Evolutionary conservation across 2,888 invertebrate species (phyloP).

Genomic region (Drosophila rellima): DNA sequence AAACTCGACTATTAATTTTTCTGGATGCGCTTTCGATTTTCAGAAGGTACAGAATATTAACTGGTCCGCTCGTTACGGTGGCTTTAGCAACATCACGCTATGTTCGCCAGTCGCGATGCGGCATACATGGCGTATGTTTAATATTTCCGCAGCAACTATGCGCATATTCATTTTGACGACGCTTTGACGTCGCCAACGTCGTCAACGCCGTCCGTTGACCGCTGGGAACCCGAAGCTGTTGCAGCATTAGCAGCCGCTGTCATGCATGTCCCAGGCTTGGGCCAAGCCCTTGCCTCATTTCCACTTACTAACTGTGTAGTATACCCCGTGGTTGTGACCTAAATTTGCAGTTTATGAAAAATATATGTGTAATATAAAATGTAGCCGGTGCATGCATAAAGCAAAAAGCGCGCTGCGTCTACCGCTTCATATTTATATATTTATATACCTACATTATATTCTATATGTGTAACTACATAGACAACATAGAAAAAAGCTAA

Average conservation of each 20-base stretch:
- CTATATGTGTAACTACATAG: conserved; percentile 3
- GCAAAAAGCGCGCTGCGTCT: conserved; percentile 43
- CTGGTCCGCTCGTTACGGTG: conserved; percentile 41
- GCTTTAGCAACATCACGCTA: conserved; percentile 38
- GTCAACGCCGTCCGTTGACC: conserved; percentile 70
- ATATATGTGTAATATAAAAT: conserved; percentile 73
- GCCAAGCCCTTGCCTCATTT: conserved; percentile 14
- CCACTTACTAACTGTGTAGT: conserved; percentile 47
- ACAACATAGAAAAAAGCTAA: conserved; percentile 21
- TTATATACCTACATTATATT: conserved; percentile 20
- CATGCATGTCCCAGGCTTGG: conserved; percentile 37
- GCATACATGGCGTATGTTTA: conserved; percentile 75
- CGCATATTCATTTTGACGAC: conserved; percentile 78
- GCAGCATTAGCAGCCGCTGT: conserved; percentile 66
- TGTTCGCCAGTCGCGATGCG: conserved; percentile 47
- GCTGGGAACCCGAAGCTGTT: conserved; percentile 64
- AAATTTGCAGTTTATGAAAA: conserved; percentile 78
- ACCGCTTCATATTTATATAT: conserved; percentile 56
- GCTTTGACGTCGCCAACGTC: conserved; percentile 66
- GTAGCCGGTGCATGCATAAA: conserved; percentile 67
- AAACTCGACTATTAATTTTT: too few species aligned
- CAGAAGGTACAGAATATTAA: conserved; percentile 11
- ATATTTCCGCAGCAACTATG: conserved; percentile 76
- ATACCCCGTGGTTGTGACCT: conserved; percentile 71
- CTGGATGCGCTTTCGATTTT: background rate